A percentile compares a stretch with the other conserved stretches of the same genome.
Evolutionary conservation across 2,888 invertebrate species (phyloP).

Genomic region (Phyto melanocephala): DNA sequence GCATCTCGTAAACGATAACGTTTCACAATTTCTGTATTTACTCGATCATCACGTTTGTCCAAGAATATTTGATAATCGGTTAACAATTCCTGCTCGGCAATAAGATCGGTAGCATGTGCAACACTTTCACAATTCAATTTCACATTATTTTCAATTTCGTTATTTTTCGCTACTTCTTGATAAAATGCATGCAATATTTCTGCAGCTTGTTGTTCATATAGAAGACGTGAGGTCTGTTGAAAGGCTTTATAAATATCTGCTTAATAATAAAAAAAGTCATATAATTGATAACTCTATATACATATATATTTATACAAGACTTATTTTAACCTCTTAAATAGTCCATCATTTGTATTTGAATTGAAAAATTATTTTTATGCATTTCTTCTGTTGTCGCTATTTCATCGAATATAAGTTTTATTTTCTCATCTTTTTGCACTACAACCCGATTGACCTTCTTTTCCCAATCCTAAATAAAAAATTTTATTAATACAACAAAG

Average conservation of each 20-base stretch:
- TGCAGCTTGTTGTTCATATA: slow-evolving; percentile 71
- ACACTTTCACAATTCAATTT: slow-evolving; percentile 72
- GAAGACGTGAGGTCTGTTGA: slow-evolving; percentile 2
- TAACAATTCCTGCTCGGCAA: slow-evolving; percentile 67
- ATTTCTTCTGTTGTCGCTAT: slow-evolving; percentile 71
- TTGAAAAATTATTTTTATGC: slow-evolving; percentile 68
- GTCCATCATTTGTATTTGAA: slow-evolving; percentile 71
- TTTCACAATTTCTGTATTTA: slow-evolving; percentile 71
- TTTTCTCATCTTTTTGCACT: slow-evolving; percentile 71
- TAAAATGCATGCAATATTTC: slow-evolving; percentile 72
- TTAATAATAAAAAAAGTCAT: neutral
- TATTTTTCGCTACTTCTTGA: slow-evolving; percentile 66
- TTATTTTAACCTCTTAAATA: slow-evolving; percentile 71
- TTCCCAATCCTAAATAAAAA: slow-evolving; percentile 67
- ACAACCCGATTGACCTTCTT: slow-evolving; percentile 66
- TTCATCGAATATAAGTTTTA: slow-evolving; percentile 69
- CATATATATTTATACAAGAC: too few species aligned
- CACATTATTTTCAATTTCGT: slow-evolving; percentile 66
- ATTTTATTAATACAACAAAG: neutral
- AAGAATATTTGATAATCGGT: slow-evolving; percentile 70
- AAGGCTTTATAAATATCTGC: slow-evolving; percentile 67
- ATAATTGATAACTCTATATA: too few species aligned
- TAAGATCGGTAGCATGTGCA: slow-evolving; percentile 71
- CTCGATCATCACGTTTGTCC: slow-evolving; percentile 70
- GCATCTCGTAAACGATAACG: slow-evolving; percentile 72